Evolutionary conservation across 2,113 vertebrate species (phyloP).

Genomic region (Pangasianodon gigas): DNA sequence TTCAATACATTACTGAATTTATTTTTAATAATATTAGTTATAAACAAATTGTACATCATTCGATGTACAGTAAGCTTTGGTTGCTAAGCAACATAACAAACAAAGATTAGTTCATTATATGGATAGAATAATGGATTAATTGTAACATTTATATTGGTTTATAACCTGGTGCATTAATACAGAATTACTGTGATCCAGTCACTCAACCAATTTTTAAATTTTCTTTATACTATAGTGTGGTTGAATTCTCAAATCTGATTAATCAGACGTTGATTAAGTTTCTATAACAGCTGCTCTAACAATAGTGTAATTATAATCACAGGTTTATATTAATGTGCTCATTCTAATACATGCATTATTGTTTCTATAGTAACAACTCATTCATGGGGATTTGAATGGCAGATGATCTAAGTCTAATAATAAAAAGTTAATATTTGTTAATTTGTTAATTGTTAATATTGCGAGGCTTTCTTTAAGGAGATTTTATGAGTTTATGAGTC

Average conservation of each 20-base stretch:
- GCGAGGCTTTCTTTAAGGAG: background rate
- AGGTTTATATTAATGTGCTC: background rate
- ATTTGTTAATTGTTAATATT: background rate
- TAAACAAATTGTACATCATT: background rate
- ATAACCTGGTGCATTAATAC: background rate
- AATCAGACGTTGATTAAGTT: background rate
- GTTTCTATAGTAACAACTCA: background rate
- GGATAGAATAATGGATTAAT: background rate
- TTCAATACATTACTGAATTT: background rate
- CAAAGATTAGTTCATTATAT: background rate
- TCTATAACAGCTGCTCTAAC: background rate
- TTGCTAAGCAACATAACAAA: background rate
- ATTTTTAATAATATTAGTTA: background rate
- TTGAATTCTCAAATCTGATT: background rate
- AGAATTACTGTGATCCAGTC: background rate
- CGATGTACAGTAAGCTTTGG: background rate
- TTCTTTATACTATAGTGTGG: background rate
- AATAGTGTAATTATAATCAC: background rate
- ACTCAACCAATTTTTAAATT: background rate
- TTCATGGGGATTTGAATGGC: background rate
- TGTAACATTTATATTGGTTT: background rate
- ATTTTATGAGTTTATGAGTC: background rate
- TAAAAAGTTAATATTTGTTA: no score
- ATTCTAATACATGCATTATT: background rate
- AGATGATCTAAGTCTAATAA: background rate